A percentile compares a stretch with the other conserved stretches of the same genome.
These are phyloP conservation scores for Aplocera efformata DNA, from an alignment of 2,888 invertebrate species.

Conservation along the genomic window DNA sequence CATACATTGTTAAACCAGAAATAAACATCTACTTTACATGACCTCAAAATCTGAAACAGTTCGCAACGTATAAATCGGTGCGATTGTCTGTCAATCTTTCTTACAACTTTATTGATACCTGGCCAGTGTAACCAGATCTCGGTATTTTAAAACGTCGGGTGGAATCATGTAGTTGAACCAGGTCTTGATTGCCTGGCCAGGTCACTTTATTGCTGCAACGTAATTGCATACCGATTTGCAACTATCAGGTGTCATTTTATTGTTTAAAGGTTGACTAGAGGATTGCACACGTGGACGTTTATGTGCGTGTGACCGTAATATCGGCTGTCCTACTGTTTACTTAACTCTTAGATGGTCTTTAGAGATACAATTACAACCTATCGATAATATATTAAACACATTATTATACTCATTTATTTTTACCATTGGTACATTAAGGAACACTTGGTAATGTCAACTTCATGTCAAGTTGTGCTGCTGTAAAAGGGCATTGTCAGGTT, in stretches of 20 bases:
- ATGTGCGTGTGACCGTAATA: neutral
- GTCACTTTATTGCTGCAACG: conserved; percentile 12
- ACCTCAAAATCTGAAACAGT: conserved; percentile 15
- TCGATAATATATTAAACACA: too few relatives aligned
- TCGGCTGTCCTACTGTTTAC: too few relatives aligned
- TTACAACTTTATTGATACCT: conserved; percentile 27
- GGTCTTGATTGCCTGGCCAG: conserved; percentile 8
- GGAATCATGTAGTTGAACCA: conserved; percentile 3
- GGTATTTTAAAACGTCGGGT: neutral
- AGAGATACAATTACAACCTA: too few relatives aligned
- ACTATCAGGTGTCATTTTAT: conserved; percentile 20
- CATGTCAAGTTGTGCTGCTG: too few relatives aligned
- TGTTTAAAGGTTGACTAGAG: conserved; percentile 10
- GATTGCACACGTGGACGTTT: neutral
- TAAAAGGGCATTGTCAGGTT: too few relatives aligned
- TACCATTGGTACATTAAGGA: too few relatives aligned
- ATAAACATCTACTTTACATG: conserved; percentile 2
- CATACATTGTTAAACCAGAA: too few relatives aligned
- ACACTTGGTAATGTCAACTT: too few relatives aligned
- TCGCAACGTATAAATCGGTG: conserved; percentile 18
- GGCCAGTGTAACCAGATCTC: conserved; percentile 11
- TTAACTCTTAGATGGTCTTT: too few relatives aligned
- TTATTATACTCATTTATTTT: too few relatives aligned
- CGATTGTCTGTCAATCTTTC: conserved; percentile 30
- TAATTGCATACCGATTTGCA: conserved; percentile 21